These are phyloP conservation scores for Rhombomys opimus DNA, from an alignment of 2,113 vertebrate genomes.

Conservation along the genomic window DNA sequence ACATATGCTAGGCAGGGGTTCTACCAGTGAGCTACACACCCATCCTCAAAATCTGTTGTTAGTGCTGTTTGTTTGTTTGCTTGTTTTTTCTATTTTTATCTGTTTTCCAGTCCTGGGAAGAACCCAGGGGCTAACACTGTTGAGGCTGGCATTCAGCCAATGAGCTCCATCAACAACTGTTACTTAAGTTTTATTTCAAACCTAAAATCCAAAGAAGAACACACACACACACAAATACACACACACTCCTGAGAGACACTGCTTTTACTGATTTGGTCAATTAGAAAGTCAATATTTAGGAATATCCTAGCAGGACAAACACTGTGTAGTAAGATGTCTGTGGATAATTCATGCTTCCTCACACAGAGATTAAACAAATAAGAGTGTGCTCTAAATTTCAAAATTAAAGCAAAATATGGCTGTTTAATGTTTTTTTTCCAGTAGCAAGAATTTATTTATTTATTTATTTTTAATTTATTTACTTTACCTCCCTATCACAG, in stretches of 20 bases:
- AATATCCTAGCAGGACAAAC: neutral
- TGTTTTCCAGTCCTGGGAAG: neutral
- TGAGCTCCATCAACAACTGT: neutral
- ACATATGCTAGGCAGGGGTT: neutral
- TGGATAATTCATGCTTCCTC: neutral
- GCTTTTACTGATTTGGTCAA: neutral
- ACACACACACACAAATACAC: no score
- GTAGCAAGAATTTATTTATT: no score
- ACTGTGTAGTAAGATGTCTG: neutral
- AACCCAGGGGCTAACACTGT: neutral
- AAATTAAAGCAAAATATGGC: neutral
- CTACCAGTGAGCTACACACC: neutral
- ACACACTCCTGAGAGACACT: no score
- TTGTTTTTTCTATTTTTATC: no score
- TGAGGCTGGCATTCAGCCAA: neutral
- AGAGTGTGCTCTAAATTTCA: slow-evolving; percentile 7
- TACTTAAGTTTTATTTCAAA: slow-evolving; percentile 31
- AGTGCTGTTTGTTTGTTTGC: neutral
- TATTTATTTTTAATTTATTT: no score
- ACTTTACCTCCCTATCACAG: no score
- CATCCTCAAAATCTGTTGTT: neutral
- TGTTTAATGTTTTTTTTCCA: neutral
- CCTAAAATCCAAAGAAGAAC: neutral
- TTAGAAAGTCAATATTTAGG: neutral
- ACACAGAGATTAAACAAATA: neutral